Base-by-base conservation (phyloP, 2,888 invertebrate genomes). In the Eurytoma adleriae region DNA sequence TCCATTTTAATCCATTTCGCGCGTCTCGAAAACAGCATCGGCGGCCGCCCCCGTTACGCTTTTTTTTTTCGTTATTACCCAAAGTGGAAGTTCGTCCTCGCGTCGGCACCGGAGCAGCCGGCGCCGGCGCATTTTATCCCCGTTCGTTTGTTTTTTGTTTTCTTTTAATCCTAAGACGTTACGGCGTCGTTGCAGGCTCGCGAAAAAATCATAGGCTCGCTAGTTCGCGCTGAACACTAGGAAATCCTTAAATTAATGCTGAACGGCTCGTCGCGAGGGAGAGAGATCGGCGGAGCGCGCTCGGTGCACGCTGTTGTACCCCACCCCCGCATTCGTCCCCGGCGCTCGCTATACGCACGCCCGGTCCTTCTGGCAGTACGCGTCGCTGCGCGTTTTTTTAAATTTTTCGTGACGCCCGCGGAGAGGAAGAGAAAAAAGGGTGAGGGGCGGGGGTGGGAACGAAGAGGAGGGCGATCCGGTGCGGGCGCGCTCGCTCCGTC, bases 21-120 rank as follows among this genome's bases (percentile, higher is more conserved):
- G 40, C 40, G 40, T 40, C 40, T 40, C 1, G 40, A 40, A 40
- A 40, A 10, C 40, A 40, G 40, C 10, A 10, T 7, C 7, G 40
- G 40, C 40, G 40, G 7, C 30, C 30, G 40, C 40, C 10, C 10
- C 10, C 0, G 10, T 40, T 40, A 40, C 27, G 1, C 50, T 52
- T 12, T 67, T 67, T 52, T 24, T 18, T 52, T 20, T 18, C 18
- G 2, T 59, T 48, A 48, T 59, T 59, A 30, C 62, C 12, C 16
- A 74, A 61, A 74, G 59, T 79, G 74, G 74, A 73, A 78, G 78
- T 72, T 61, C 67, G n/a, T 40, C 40, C 2, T 62, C 62, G 30
- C n/a, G 27, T 16, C 27, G 62, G 13, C 40, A 64, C 4, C 13
- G 2, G 40, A 5, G 40, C 40, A 30, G 2, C 30, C 30, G 30